Conservation (phyloP, 2,888 invertebrate genomes). For the Amitus sp. region DNA sequence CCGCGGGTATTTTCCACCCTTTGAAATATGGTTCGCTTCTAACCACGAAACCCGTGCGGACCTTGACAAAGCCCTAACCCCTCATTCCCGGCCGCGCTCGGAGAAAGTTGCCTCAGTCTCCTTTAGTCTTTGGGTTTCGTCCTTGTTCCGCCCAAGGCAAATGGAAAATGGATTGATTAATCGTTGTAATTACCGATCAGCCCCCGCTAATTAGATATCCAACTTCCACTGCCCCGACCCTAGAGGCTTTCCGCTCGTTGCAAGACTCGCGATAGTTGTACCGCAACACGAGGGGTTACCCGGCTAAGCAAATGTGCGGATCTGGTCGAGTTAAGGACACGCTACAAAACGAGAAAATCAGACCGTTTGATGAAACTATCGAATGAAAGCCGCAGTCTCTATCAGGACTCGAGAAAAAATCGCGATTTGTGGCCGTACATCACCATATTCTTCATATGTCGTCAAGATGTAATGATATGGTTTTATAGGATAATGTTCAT, state of each 20-base stretch:
- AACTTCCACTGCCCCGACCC: conserved; percentile 58
- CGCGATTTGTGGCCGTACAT: too few species aligned
- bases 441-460: too few species aligned
- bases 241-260: conserved; percentile 53
- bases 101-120: conserved; percentile 29
- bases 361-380: conserved; percentile 62
- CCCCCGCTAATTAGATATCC: conserved; percentile 66
- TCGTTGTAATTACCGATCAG: conserved; percentile 70
- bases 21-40: conserved; percentile 1
- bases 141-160: conserved; percentile 52
- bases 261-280: conserved; percentile 48
- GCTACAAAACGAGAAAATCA: conserved; percentile 56
- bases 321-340: conserved; percentile 43
- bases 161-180: conserved; percentile 70
- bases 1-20: conserved; percentile 21
- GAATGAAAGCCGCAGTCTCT: conserved; percentile 49
- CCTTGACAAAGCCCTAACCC: conserved; percentile 23
- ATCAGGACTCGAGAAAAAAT: too few species aligned
- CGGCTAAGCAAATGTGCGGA: conserved; percentile 40
- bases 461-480: too few species aligned
- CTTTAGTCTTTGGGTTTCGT: conserved; percentile 34
- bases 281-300: conserved; percentile 44
- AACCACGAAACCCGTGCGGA: conserved; percentile 13
- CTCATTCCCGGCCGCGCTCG: conserved; percentile 25
- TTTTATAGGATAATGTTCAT: too few species aligned